Evolutionary conservation across 2,888 invertebrate genomes (phyloP).

Genomic region (Dermolepida albohirtum): DNA sequence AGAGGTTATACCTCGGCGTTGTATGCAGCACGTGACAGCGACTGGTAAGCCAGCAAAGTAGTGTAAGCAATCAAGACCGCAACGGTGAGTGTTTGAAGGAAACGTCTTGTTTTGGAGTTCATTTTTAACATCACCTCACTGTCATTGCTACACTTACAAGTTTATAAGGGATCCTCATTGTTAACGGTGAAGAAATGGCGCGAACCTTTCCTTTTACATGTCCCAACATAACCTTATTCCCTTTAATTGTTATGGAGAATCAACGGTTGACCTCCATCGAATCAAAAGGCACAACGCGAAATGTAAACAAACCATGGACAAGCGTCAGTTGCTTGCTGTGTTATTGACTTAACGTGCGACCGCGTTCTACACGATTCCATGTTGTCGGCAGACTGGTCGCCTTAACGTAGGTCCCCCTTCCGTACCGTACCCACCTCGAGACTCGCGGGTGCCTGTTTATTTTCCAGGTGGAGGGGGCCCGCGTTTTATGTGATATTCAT

Average conservation of each 20-base stretch:
- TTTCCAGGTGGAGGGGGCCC: conserved; percentile 36
- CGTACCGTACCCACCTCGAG: conserved; percentile 32
- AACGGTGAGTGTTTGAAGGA: conserved; percentile 60
- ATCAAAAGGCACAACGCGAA: conserved; percentile 4
- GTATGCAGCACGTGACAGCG: conserved; percentile 56
- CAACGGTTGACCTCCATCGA: conserved; percentile 46
- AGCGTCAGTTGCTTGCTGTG: conserved; percentile 45
- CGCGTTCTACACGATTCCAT: conserved; percentile 62
- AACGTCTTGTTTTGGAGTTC: conserved; percentile 59
- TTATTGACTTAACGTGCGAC: conserved; percentile 31
- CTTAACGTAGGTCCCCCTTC: conserved; percentile 65
- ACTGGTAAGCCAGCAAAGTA: conserved; percentile 61
- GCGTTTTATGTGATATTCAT: conserved; percentile 16
- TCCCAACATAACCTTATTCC: neutral
- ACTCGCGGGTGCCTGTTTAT: conserved; percentile 16
- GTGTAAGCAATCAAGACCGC: conserved; percentile 60
- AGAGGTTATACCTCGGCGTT: conserved; percentile 46
- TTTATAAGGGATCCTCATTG: conserved; percentile 43
- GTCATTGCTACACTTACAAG: conserved; percentile 52
- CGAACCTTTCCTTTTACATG: neutral
- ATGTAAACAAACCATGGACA: conserved; percentile 37
- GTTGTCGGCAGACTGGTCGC: conserved; percentile 65
- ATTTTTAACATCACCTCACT: conserved; percentile 59
- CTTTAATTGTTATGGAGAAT: conserved; percentile 5
- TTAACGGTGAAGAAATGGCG: neutral